Base-by-base conservation (phyloP, 2,888 invertebrate genomes). In the Tinea semifulvella region DNA sequence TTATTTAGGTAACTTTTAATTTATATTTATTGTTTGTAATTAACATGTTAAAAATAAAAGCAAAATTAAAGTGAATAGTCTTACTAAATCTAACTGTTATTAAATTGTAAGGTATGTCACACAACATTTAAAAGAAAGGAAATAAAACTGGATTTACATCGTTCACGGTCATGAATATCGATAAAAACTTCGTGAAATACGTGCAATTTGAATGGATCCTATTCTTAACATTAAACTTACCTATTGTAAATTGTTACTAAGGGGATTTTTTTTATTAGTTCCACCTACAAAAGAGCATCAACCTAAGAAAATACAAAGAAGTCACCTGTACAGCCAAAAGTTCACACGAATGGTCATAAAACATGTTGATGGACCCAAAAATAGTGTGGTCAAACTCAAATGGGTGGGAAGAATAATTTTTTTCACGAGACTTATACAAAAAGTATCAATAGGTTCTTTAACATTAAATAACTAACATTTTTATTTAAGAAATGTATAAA, bases 291-390 rank as follows among this genome's bases (percentile, higher is more conserved):
- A 52, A 48, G 46, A 51, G 28, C 49, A 45, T 55, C 54, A 53
- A 51, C 52, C 49, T 46, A 48, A 47, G 38, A 27, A 46, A 47
- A 65, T 22, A 44, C 62, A 65, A 67, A 57, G 47, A 52, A 50
- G 47, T 49, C 60, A 60, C 62, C 61, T 60, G 60, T 57, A 55
- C 51, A 43, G 46, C 46, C 51, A 52, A 52, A 55, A 52, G 60
- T 69, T 69, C 69, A 66, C 69, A 69, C 62, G 67, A 3, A 4
- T 16, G 26, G 58, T 56, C 56, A 63, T 68, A 67, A 65, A 63
- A 55, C 61, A 58, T 55, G 36, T 36, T 36, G 16, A 36, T 36
- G 36, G 36, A n/a, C 13, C 14, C 13, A 13, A 31, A 11, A 4
- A 31, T 22, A 22, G n/a, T n/a, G n/a, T 22, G 22, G 22, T 22